Base-by-base conservation (phyloP, 92 coral and sea anemone species). In the Epizoanthus rinbou region DNA sequence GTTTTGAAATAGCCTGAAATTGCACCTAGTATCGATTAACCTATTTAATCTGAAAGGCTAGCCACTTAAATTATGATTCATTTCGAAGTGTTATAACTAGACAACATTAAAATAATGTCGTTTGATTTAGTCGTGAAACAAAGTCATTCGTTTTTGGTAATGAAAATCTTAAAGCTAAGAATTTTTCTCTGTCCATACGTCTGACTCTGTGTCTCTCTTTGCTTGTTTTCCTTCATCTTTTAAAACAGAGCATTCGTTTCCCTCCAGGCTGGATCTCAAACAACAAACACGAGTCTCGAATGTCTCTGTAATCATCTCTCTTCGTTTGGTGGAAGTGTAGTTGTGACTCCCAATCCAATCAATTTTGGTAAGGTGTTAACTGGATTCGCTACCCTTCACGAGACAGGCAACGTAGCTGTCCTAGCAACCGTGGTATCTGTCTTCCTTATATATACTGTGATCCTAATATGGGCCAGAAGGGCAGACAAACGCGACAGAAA, bases 221-320 rank as follows among this genome's bases (percentile, higher is more conserved):
- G 5, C 43, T 37, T 37, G 43, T 37, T 37, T 3, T 37, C 31
- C 0, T 37, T 3, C 5, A 37, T 37, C 43, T 37, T 37, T 47
- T 10, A 47, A 47, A 47, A 47, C 13, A 47, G 13, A 47, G 5
- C 0, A 47, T 47, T 47, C 13, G 1, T 47, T 8, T 66, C 1
- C 21, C 17, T 69, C 31, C 45, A 82, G 86, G 21, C 79, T 58
- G 86, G 86, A 1, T 57, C 86, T 6, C 11, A 15, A 62, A 57
- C 86, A 70, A 56, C 68, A 39, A 24, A 31, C 28, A 41, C 21
- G 6, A 17, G 57, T 16, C 50, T 84, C 4, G 74, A 73, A 15
- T 84, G 87, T 43, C 60, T 73, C 4, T 84, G 87, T 62, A 84
- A 84, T 57, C 87, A 84, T 41, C 81, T 84, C 62, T 73, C 81